Evolutionary conservation across 1,140 invertebrate genomes (phyloP), one percentile per base, ranked within the genome.

Genomic region (Drosophila elegans): DNA sequence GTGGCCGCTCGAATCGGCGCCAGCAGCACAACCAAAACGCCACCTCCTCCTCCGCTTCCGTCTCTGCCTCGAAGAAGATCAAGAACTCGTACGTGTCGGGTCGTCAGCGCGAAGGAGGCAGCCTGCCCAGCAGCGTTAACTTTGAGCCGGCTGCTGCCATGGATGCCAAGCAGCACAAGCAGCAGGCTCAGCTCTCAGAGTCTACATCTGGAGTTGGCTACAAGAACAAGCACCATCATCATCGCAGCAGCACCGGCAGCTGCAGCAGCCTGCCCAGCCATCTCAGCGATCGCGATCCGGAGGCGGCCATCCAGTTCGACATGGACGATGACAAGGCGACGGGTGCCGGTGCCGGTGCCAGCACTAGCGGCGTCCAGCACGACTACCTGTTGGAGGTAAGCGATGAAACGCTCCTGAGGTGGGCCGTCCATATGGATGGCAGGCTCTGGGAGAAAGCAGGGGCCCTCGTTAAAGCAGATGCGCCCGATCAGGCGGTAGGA

Each of bases 81-180:
- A 74, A 46, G 44, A 80, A 74, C 41, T 80, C 90, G 48, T 82
- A 78, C 7, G 94, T 94, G 1, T 95, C 95, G 57, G 94, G 95
- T 6, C 93, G 95, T 55, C 95, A 95, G 84, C 93, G 94, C 12
- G 95, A 95, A 93, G 95, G 95, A 54, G 95, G 95, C 64, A 94
- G 94, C 25, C 90, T 95, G 61, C 94, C 94, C 0, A 94, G 93
- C 13, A 94, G 94, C 91, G 94, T 95, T 45, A 94, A 95, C 79
- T 93, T 94, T 29, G 93, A 90, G 38, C 16, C 59, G 4, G 5
- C 59, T 2, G 10, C 48, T 46, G 60, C 27, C 12, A 89, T 84
- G 83, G 76, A 88, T 46, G 44, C 44, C 49, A 86, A 88, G 52
- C 55, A 85, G 38, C 39, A 52, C 2, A 90, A 89, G 52, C 79